Base-by-base conservation (phyloP, 2,888 invertebrate genomes). In the Agrotis puta region DNA sequence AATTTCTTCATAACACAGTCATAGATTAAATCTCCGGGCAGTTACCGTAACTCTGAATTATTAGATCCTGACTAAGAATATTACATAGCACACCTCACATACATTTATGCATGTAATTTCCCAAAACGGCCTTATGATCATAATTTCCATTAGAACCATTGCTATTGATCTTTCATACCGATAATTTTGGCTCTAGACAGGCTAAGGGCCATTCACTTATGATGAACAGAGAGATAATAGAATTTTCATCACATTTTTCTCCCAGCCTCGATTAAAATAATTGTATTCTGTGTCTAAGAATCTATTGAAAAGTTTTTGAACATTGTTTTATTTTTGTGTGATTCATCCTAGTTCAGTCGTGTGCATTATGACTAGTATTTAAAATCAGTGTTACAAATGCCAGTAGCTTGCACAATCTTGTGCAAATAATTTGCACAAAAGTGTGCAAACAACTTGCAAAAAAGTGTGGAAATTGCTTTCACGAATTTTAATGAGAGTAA, bases 81-180 rank as follows among this genome's bases (percentile, higher is more conserved):
- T 48, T 45, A 53, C 14, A 6, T 67, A 67, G 24, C 45, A 68
- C 53, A 33, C 33, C 11, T 67, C 45, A 13, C 53, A 74, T 79
- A 54, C 53, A 79, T 79, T 51, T 72, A 74, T 74, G 73, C 47
- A 62, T 62, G 57, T 72, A 72, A 62, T 62, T 47, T 57, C 14
- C 50, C 43, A 61, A 24, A 69, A 47, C 57, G 56, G 50, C n/a
- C 14, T 39, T 20, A 20, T 53, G n/a, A 62, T 79, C 24, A 73
- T 63, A 72, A 43, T 62, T 63, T 62, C 18, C 27, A 75, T 54
- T 58, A 53, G 47, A 79, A 45, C 14, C 27, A 54, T 47, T 72
- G 39, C 11, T 73, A 51, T 59, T 27, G 62, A 82, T 65, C 27
- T 79, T 57, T 68, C 56, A 58, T 68, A 51, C 48, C 51, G 47